Percentiles rank a stretch among this genome's conserved stretches.
Evolutionary conservation across 2,797 vertebrate species (phyloP).

Genomic region (Hapalemur alaotrensis): DNA sequence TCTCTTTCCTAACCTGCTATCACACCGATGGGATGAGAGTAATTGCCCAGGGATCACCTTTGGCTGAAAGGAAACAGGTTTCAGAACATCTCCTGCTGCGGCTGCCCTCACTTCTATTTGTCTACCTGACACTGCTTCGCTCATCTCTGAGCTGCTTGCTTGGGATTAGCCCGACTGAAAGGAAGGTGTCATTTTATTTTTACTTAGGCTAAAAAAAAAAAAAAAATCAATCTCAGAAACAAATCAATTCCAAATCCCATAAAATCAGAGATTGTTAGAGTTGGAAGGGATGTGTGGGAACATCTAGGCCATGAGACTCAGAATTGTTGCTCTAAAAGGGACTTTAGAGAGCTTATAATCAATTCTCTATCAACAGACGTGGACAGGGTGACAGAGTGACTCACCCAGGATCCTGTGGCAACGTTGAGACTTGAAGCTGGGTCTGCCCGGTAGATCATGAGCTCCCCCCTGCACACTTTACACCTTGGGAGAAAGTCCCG

Average conservation of each 20-base stretch:
- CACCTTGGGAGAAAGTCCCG: background rate
- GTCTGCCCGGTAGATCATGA: background rate
- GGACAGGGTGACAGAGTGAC: background rate
- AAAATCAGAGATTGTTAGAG: background rate
- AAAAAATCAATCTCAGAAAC: constrained; percentile 38
- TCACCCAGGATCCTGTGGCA: background rate
- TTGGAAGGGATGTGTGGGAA: background rate
- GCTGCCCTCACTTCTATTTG: background rate
- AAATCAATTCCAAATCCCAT: constrained; percentile 49
- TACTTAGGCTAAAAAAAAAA: constrained; percentile 7
- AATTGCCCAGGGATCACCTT: background rate
- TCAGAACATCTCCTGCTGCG: background rate
- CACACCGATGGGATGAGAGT: rapidly evolving
- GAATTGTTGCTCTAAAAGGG: background rate
- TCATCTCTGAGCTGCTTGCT: background rate
- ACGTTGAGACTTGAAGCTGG: background rate
- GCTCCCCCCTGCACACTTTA: background rate
- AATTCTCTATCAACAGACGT: background rate
- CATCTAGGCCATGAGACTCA: background rate
- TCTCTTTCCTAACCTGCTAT: background rate
- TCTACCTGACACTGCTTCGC: background rate
- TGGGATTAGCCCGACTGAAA: background rate
- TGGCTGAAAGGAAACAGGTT: background rate
- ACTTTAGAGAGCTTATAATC: background rate
- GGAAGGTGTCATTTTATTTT: constrained; percentile 28